Base-by-base conservation (phyloP, 2,113 vertebrate genomes). In the Apodemus sylvaticus region DNA sequence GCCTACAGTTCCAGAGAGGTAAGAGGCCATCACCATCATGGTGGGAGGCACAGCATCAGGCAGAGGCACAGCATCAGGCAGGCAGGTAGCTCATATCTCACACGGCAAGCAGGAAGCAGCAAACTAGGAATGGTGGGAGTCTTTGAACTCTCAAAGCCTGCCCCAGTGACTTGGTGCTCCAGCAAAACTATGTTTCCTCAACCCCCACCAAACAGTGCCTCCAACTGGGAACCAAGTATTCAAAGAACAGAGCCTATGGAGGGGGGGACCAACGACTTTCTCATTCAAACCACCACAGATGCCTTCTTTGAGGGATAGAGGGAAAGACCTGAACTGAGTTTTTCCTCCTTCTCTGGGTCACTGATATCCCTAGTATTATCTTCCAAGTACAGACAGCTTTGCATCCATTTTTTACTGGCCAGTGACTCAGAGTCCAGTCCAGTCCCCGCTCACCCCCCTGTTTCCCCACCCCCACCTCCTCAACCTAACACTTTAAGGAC, bases 401-500 rank as follows among this genome's bases (percentile, higher is more conserved):
- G 8, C 48, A 76, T 83, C 70, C 48, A 82, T 93, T 96, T 51
- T 36, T 66, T n/a, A 17, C 81, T 68, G 68, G 31, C 73, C 55
- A 26, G 13, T 36, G 34, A 86, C 86, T 48, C 45, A n/a, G 78
- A 48, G 64, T n/a, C 45, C 45, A 51, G 12, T 87, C 7, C 26
- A 68, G 66, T 68, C 66, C 66, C 31, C 10, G 66, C 31, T 31
- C 31, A 34, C 66, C 1, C 13, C 34, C 64, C 29, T 66, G 10
- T 34, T 68, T 68, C 64, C 64, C 64, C 29, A 31, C 29, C 29
- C 11, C 31, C 29, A 68, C 31, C 64, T 11, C 64, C 64, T 66
- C 64, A 66, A 66, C 66, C 64, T 68, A 68, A 68, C 91, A 39
- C 86, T 86, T 76, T 73, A 92, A 96, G 91, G 78, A 86, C 45